A percentile compares a stretch with the other conserved stretches of the same genome.
phyloP scores from a whole-genome alignment of 2,113 vertebrate genomes.

The Scortum barcoo region DNA sequence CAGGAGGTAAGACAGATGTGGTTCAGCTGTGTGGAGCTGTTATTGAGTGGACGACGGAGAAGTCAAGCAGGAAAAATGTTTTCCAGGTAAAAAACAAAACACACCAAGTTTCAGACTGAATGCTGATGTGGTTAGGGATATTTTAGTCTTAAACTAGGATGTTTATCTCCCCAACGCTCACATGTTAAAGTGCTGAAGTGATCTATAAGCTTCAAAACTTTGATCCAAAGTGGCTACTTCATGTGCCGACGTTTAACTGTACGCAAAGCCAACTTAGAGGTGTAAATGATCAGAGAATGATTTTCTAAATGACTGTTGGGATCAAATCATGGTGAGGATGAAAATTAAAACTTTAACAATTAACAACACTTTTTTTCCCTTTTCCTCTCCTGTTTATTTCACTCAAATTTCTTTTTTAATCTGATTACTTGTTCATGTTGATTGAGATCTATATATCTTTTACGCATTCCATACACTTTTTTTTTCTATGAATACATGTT shows the following conservation, averaged over 20 bases:
- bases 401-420: too few relatives aligned
- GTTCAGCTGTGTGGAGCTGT: slow-evolving; percentile 56
- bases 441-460: too few relatives aligned
- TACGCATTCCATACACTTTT: background rate
- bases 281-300: background rate
- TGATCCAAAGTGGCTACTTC: too few relatives aligned
- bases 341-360: background rate
- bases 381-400: background rate
- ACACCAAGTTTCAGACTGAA: too few relatives aligned
- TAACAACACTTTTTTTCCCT: background rate
- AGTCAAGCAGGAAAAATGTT: slow-evolving; percentile 72
- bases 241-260: background rate
- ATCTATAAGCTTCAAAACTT: background rate
- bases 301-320: background rate
- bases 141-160: background rate
- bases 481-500: background rate
- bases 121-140: background rate
- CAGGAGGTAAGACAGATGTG: slow-evolving; percentile 57
- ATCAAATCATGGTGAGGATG: too few relatives aligned
- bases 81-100: slow-evolving; percentile 57
- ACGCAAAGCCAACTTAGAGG: background rate
- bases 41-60: slow-evolving; percentile 61
- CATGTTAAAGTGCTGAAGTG: background rate
- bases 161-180: background rate
- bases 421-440: background rate